phyloP scores from a whole-genome alignment of 2,888 invertebrate species.

The Epinotia brunnichana region DNA sequence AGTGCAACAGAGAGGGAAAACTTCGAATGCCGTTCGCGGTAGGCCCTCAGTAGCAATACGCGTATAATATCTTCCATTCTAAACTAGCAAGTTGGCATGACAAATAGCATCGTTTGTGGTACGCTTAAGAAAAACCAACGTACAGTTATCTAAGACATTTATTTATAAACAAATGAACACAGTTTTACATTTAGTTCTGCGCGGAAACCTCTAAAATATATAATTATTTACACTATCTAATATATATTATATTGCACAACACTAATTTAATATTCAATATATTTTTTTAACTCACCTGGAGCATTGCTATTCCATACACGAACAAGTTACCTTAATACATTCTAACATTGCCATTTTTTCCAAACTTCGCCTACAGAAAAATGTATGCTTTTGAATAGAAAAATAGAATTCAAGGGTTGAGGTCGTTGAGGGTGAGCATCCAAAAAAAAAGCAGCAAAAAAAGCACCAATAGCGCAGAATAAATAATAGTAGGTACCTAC shows the following conservation, averaged over 20 bases:
- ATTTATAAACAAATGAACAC: slow-evolving; percentile 78
- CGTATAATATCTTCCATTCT: too few species aligned
- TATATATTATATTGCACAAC: slow-evolving; percentile 47
- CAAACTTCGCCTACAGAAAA: not conserved
- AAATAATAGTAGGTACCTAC: too few species aligned
- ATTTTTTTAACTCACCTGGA: slow-evolving; percentile 70
- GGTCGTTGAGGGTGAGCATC: too few species aligned
- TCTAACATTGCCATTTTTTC: not conserved
- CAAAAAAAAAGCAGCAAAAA: too few species aligned
- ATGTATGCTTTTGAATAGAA: not conserved
- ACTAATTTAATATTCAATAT: slow-evolving; percentile 42
- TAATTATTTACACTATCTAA: slow-evolving; percentile 46
- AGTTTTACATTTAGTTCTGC: slow-evolving; percentile 70
- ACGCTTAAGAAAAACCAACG: not conserved
- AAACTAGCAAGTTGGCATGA: too few species aligned
- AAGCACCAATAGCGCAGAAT: too few species aligned
- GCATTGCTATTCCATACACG: slow-evolving; percentile 52
- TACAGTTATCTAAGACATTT: slow-evolving; percentile 72
- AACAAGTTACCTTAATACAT: slow-evolving; percentile 19
- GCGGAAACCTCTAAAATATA: slow-evolving; percentile 52
- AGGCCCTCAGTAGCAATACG: too few species aligned
- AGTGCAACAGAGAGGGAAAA: too few species aligned
- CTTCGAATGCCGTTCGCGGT: too few species aligned
- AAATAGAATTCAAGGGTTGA: slow-evolving; percentile 7
- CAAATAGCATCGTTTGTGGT: too few species aligned